Conservation (phyloP, 35 echinoderm and acorn worm species). For the Stichopus chloronotus region DNA sequence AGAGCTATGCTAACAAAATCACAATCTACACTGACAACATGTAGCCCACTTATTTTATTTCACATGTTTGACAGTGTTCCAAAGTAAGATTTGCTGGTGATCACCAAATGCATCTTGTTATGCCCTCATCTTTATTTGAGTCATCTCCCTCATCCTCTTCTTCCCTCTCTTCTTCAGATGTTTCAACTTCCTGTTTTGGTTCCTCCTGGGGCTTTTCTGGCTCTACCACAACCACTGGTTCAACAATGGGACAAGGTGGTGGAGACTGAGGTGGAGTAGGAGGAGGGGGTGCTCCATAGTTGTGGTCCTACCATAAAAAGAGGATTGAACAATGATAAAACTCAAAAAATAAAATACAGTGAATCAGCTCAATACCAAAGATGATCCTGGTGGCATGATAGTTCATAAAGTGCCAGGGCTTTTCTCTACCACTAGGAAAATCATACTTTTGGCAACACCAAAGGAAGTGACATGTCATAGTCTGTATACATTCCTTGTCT, state of each 20-base stretch:
- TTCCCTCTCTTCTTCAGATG: conserved; percentile 46
- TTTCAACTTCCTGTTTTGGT: background rate
- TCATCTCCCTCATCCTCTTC: background rate
- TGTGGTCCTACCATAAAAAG: conserved; percentile 77
- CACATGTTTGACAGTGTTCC: no score
- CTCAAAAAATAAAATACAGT: background rate
- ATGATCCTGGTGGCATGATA: no score
- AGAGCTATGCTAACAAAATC: no score
- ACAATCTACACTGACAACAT: no score
- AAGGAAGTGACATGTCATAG: background rate
- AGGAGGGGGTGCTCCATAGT: conserved; percentile 94
- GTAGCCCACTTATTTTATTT: no score
- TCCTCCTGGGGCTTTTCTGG: conserved; percentile 30
- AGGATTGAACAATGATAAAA: background rate
- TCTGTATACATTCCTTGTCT: background rate
- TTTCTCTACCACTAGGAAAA: no score
- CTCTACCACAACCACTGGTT: conserved; percentile 26
- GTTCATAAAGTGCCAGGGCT: no score
- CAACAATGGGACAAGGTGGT: conserved; percentile 49
- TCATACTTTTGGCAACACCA: no score
- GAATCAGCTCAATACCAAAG: background rate
- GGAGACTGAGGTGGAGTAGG: conserved; percentile 96
- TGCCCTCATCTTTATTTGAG: conserved; percentile 82
- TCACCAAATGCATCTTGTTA: conserved; percentile 97
- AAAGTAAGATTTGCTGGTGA: no score